Evolutionary conservation across 2,797 vertebrate genomes (phyloP).

Genomic region (Aplochiton taeniatus): DNA sequence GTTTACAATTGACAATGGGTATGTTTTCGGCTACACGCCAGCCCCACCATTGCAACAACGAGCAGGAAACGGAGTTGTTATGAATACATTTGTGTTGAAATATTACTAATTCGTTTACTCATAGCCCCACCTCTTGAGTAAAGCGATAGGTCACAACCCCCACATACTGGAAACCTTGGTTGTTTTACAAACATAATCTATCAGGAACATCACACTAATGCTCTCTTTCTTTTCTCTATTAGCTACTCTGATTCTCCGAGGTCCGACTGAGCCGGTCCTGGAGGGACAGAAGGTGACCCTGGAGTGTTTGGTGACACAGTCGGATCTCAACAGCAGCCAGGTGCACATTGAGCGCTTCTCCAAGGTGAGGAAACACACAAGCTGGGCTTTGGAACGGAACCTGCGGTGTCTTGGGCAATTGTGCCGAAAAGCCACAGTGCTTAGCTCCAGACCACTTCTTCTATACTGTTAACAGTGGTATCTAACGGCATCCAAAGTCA

Average conservation of each 20-base stretch:
- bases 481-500: too few relatives aligned
- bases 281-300: constrained; percentile 66
- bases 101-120: constrained; percentile 4
- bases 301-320: constrained; percentile 69
- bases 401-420: not conserved
- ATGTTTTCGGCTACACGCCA: constrained; percentile 9
- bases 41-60: constrained; percentile 23
- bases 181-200: not conserved
- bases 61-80: constrained; percentile 41
- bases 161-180: not conserved
- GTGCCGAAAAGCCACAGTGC: too few relatives aligned
- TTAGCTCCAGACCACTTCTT: too few relatives aligned
- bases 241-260: constrained; percentile 72
- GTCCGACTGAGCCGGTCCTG: constrained; percentile 61
- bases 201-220: not conserved
- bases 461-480: too few relatives aligned
- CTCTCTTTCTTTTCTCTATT: constrained; percentile 47
- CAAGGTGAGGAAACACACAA: constrained; percentile 55
- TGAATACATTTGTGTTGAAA: constrained; percentile 15
- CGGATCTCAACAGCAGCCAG: constrained; percentile 64
- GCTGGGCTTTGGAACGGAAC: not conserved
- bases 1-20: constrained; percentile 11
- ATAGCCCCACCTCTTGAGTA: not conserved
- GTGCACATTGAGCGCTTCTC: constrained; percentile 74
- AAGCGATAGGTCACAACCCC: not conserved